Evolutionary conservation across 2,888 invertebrate species (phyloP).

Genomic region (Epinotia brunnichana): DNA sequence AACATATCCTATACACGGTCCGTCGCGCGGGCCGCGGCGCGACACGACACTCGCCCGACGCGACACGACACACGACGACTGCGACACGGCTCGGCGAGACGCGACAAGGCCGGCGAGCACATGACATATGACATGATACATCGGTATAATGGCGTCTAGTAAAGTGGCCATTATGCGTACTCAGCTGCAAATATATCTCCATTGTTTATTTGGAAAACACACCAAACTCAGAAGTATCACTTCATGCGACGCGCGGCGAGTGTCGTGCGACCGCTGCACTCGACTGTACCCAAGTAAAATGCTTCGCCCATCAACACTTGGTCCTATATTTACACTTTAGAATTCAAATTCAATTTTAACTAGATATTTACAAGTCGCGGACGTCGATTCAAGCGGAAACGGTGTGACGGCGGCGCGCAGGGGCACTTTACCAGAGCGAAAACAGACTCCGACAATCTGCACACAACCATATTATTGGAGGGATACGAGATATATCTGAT

Average conservation of each 20-base stretch:
- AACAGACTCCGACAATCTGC: background rate
- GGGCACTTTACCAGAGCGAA: background rate
- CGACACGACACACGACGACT: background rate
- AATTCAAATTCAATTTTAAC: slow-evolving; percentile 71
- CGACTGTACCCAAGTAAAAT: slow-evolving; percentile 57
- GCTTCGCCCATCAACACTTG: slow-evolving; percentile 67
- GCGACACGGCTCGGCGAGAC: slow-evolving; percentile 29
- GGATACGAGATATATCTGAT: background rate
- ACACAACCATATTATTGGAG: background rate
- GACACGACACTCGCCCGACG: slow-evolving; percentile 44
- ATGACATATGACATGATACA: background rate
- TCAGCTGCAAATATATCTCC: background rate
- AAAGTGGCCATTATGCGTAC: too few relatives aligned
- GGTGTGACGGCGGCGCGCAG: background rate
- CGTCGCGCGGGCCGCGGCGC: slow-evolving; percentile 45
- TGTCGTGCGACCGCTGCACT: slow-evolving; percentile 43
- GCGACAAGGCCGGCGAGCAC: background rate
- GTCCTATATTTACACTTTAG: slow-evolving; percentile 79
- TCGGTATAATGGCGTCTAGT: background rate
- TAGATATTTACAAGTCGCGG: slow-evolving; percentile 71
- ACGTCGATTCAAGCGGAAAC: slow-evolving; percentile 38
- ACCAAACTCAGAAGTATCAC: background rate
- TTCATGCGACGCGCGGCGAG: background rate
- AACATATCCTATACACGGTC: slow-evolving; percentile 47
- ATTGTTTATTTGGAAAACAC: background rate